phyloP scores from a whole-genome alignment of 2,113 vertebrate genomes.

The Neofelis nebulosa region DNA sequence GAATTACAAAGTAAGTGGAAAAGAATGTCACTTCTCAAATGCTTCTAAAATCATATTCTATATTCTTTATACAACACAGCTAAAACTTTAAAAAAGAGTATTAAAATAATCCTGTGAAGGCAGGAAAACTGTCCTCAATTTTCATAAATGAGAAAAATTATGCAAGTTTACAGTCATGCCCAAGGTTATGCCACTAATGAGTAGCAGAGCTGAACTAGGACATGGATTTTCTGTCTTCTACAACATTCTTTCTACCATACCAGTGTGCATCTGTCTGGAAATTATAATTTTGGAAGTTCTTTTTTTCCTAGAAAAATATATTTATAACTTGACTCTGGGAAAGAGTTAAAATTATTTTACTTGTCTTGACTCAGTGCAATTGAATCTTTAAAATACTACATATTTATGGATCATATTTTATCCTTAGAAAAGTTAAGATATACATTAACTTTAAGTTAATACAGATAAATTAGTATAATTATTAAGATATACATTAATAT shows the following conservation, averaged over 20 bases:
- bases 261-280: neutral
- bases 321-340: conserved; percentile 1
- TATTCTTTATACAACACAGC: neutral
- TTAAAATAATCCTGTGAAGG: neutral
- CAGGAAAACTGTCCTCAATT: neutral
- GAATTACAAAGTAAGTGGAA: neutral
- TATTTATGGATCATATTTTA: conserved; percentile 15
- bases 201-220: neutral
- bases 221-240: neutral
- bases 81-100: neutral
- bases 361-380: neutral
- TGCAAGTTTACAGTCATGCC: neutral
- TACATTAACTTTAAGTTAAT: conserved; percentile 20
- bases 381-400: neutral
- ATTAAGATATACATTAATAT: neutral
- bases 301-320: neutral
- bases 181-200: neutral
- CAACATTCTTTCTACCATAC: too few species aligned
- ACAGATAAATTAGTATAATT: neutral
- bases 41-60: neutral
- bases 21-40: neutral
- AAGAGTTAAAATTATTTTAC: conserved; percentile 27
- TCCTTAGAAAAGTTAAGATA: conserved; percentile 25
- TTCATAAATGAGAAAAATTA: conserved; percentile 19
- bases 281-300: neutral